These are phyloP conservation scores for Coreius guichenoti DNA, from an alignment of 2,797 vertebrate genomes.

Conservation along the genomic window DNA sequence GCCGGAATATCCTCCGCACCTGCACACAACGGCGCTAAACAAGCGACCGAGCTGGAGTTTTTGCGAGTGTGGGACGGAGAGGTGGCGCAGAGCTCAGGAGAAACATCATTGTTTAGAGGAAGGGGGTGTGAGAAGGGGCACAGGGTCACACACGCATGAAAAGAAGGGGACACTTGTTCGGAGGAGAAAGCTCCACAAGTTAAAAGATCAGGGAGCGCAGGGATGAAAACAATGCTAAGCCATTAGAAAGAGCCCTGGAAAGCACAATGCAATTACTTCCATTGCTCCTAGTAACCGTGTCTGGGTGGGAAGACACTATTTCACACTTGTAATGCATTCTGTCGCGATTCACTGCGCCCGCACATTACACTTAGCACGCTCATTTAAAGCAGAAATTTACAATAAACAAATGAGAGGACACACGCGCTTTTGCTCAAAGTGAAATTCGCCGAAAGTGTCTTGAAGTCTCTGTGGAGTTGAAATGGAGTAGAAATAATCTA, in stretches of 20 bases:
- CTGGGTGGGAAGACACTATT: conserved; percentile 57
- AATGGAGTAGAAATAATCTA: conserved; percentile 85
- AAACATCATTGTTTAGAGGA: conserved; percentile 71
- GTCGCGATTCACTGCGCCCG: conserved; percentile 83
- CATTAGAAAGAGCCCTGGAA: conserved; percentile 67
- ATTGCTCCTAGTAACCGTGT: conserved; percentile 49
- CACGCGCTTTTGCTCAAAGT: conserved; percentile 80
- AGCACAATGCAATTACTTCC: conserved; percentile 62
- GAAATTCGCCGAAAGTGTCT: conserved; percentile 75
- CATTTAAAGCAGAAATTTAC: conserved; percentile 67
- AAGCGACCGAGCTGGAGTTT: conserved; percentile 35
- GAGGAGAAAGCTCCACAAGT: conserved; percentile 70
- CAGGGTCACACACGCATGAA: conserved; percentile 75
- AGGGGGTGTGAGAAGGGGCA: conserved; percentile 73
- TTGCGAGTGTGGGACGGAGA: conserved; percentile 22
- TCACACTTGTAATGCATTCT: conserved; percentile 84
- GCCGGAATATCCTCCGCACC: neutral
- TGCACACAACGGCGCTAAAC: conserved; percentile 7
- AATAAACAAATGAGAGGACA: conserved; percentile 72
- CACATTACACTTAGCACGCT: conserved; percentile 64
- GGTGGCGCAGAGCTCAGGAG: conserved; percentile 40
- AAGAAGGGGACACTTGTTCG: conserved; percentile 70
- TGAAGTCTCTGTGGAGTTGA: conserved; percentile 83
- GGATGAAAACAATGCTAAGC: conserved; percentile 60
- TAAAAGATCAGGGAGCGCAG: conserved; percentile 69